phyloP scores from a whole-genome alignment of 2,888 invertebrate species.

The Drosophila leonis region DNA sequence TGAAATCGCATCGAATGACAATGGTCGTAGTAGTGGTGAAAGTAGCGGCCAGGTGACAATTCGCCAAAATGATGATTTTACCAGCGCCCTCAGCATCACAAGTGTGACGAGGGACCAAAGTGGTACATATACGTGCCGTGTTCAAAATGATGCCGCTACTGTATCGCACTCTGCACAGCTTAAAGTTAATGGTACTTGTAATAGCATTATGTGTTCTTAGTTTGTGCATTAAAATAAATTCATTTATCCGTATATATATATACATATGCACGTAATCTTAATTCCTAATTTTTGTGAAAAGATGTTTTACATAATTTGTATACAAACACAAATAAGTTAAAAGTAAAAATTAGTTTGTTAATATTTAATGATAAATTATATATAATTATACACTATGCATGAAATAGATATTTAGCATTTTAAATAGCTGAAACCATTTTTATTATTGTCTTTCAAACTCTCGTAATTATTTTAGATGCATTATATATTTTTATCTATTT shows the following conservation, averaged over 20 bases:
- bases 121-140: slow-evolving; percentile 88
- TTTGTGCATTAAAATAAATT: background rate
- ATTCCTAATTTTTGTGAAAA: background rate
- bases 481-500: background rate
- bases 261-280: background rate
- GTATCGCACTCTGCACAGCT: slow-evolving; percentile 87
- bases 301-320: background rate
- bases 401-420: background rate
- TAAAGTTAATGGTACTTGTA: slow-evolving; percentile 87
- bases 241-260: background rate
- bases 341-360: background rate
- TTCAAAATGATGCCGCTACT: slow-evolving; percentile 87
- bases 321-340: background rate
- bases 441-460: background rate
- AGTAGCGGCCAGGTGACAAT: slow-evolving; percentile 86
- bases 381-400: background rate
- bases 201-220: slow-evolving; percentile 27
- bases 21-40: slow-evolving; percentile 82
- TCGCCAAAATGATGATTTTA: slow-evolving; percentile 88
- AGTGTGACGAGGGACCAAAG: slow-evolving; percentile 87
- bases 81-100: slow-evolving; percentile 87
- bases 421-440: background rate
- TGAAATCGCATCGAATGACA: slow-evolving; percentile 71
- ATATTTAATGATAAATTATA: background rate
- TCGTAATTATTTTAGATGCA: background rate